phyloP scores from a whole-genome alignment of 2,113 vertebrate species.

The Grallaria varia region DNA sequence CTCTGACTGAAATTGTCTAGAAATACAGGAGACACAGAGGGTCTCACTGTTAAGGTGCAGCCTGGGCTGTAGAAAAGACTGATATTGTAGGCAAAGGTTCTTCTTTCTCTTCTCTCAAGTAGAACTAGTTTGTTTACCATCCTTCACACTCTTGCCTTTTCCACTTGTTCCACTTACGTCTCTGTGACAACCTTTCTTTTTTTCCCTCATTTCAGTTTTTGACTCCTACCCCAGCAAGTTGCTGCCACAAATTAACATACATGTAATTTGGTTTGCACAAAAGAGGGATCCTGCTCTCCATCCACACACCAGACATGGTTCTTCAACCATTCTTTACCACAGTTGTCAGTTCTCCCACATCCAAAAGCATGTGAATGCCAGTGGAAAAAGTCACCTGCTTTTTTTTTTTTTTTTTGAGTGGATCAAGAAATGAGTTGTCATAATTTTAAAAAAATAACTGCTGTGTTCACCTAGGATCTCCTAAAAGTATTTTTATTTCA shows the following conservation, averaged over 20 bases:
- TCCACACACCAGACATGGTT: not conserved
- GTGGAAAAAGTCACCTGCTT: not conserved
- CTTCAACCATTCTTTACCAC: not conserved
- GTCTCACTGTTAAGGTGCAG: not conserved
- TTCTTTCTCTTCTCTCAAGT: not conserved
- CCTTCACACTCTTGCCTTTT: not conserved
- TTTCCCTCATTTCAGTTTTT: not conserved
- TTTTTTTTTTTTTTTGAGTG: not conserved
- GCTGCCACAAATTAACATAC: not conserved
- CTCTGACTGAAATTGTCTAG: rapidly evolving
- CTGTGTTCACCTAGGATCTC: not conserved
- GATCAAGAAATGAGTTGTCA: not conserved
- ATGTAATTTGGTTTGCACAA: not conserved
- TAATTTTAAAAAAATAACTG: not conserved
- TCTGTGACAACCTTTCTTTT: not conserved
- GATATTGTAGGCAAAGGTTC: not conserved
- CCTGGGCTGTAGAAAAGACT: not conserved
- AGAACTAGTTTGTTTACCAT: not conserved
- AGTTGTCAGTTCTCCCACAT: not conserved
- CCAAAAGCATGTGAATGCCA: not conserved
- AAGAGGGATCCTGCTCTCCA: not conserved
- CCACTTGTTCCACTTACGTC: not conserved
- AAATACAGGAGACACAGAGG: not conserved
- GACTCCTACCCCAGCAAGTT: not conserved
- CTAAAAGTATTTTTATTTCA: not conserved